Base-by-base conservation (phyloP, 2,797 vertebrate species). In the Malacoctenus gilli region DNA sequence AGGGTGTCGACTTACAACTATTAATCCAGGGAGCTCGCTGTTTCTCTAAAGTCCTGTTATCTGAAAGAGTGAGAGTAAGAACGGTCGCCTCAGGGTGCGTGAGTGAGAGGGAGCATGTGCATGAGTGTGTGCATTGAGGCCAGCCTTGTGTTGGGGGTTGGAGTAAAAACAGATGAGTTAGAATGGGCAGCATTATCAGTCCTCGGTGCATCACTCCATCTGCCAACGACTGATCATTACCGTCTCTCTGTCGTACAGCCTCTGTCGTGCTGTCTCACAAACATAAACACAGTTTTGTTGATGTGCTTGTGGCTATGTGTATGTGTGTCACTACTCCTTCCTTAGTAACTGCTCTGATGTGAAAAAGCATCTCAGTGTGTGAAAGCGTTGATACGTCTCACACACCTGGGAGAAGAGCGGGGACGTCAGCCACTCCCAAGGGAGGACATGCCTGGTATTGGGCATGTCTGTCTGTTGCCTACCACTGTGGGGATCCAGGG, bases 401-500 rank as follows among this genome's bases (percentile, higher is more conserved):
- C 20, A 58, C 79, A 70, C 73, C 78, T 68, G 73, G 80, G 73
- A 80, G 44, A 41, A 37, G 57, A 48, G 25, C 3, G 1, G 42
- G 69, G 78, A 77, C 12, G 57, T 77, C 58, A 80, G 37, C 64
- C 14, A 7, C 25, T 77, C 83, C 70, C 77, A 47, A 36, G 51
- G 77, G 77, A 79, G 37, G 35, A 34, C 20, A 28, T 13, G 36
- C 61, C 35, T 79, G 63, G 30, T 36, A 31, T 6, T 61, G 61
- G 80, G 81, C 81, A 85, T 71, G 73, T 89, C 92, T 85, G 85
- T 80, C 89, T 85, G 77, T n/a, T 91, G 91, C 86, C 87, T 87
- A 87, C 77, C 91, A 84, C 90, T 87, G 75, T 48, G 54, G 77
- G 50, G 72, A 57, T 23, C 13, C 14, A 32, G 14, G 8, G 47